phyloP scores from a whole-genome alignment of 2,888 invertebrate species.

The Pyrgus malvae region DNA sequence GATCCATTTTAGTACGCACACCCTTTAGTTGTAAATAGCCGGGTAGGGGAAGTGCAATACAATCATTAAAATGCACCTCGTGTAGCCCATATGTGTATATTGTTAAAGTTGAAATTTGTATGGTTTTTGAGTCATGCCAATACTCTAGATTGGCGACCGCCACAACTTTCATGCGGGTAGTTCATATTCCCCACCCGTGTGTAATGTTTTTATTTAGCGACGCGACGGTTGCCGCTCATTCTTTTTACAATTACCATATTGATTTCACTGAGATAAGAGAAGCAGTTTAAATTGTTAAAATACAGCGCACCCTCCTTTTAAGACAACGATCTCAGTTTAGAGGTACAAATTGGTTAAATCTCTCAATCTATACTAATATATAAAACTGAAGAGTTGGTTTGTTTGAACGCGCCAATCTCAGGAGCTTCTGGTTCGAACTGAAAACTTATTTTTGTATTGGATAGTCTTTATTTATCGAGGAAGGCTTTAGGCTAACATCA shows the following conservation, averaged over 20 bases:
- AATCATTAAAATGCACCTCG: constrained; percentile 14
- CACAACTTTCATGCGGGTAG: constrained; percentile 72
- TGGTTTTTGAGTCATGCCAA: neutral
- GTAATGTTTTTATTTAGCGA: constrained; percentile 41
- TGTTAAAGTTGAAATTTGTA: neutral
- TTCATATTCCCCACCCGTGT: constrained; percentile 49
- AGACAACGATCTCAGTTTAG: no score
- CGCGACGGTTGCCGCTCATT: constrained; percentile 54
- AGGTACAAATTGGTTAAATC: no score
- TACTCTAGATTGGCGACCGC: constrained; percentile 68
- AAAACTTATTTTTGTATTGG: no score
- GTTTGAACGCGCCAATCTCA: no score
- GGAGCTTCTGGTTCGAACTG: no score
- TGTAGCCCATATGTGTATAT: constrained; percentile 27
- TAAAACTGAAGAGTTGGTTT: no score
- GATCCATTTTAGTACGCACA: constrained; percentile 54
- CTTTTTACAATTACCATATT: constrained; percentile 63
- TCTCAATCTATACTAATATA: no score
- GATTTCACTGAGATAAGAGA: constrained; percentile 60
- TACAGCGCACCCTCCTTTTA: neutral
- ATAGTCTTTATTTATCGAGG: no score
- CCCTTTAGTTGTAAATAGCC: constrained; percentile 66
- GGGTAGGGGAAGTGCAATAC: constrained; percentile 51
- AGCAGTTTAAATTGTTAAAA: constrained; percentile 1
- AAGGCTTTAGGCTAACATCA: no score